phyloP scores from a whole-genome alignment of 2,113 vertebrate genomes.

The Gambusia holbrooki region DNA sequence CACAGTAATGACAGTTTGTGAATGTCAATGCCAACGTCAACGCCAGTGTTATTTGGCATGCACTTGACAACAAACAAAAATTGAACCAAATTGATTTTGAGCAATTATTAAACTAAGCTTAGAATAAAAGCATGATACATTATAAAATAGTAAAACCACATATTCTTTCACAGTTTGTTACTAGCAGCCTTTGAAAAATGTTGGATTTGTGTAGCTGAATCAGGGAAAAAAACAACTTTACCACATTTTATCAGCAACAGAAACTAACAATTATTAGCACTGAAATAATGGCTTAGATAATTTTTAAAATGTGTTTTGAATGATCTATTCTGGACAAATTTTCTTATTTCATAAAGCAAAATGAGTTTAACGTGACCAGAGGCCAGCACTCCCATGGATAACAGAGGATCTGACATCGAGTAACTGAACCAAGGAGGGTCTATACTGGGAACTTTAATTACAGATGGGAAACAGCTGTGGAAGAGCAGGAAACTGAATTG shows the following conservation, averaged over 20 bases:
- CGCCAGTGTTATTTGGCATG: background rate
- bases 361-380: no score
- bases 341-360: no score
- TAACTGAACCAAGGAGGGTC: no score
- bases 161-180: background rate
- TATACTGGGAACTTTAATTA: no score
- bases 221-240: background rate
- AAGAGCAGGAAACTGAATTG: background rate
- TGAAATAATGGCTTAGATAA: no score
- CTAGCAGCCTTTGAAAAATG: background rate
- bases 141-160: background rate
- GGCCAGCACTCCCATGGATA: no score
- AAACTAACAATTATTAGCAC: no score
- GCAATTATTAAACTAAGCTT: background rate
- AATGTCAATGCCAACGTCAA: background rate
- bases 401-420: no score
- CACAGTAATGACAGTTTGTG: background rate
- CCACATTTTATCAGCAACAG: no score
- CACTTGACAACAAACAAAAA: background rate
- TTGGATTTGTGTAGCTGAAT: background rate
- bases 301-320: no score
- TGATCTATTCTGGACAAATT: no score
- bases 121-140: background rate
- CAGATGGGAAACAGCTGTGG: no score
- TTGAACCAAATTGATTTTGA: background rate